phyloP scores from a whole-genome alignment of 2,888 invertebrate genomes.

The Dolichopus griseipennis region DNA sequence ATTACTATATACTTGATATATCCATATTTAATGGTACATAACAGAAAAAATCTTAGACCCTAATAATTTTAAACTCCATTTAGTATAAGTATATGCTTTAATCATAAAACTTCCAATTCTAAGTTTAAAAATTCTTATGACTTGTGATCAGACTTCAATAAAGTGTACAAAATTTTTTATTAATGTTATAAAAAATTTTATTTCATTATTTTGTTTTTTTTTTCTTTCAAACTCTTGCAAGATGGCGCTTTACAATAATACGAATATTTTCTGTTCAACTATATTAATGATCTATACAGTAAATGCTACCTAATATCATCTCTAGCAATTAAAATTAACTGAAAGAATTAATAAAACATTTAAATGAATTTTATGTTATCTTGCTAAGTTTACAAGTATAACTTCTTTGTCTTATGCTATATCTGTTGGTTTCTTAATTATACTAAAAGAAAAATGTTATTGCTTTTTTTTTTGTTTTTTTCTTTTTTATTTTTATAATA shows the following conservation, averaged over 20 bases:
- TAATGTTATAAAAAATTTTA: background rate
- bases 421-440: background rate
- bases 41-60: too few species aligned
- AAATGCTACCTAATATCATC: background rate
- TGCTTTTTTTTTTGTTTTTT: too few species aligned
- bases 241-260: background rate
- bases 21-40: too few species aligned
- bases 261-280: background rate
- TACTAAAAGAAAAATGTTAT: too few species aligned
- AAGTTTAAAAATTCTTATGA: background rate
- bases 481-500: too few species aligned
- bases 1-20: background rate
- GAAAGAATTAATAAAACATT: constrained; percentile 4
- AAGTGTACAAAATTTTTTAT: background rate
- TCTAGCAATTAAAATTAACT: background rate
- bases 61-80: background rate
- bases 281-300: constrained; percentile 1
- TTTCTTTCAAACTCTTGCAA: background rate
- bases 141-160: background rate
- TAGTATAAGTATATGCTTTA: background rate
- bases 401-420: background rate
- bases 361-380: background rate
- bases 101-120: background rate
- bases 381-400: too few species aligned
- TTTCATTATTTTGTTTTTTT: too few species aligned